A percentile compares a stretch with the other conserved stretches of the same genome.
These are phyloP conservation scores for Chrysina gloriosa DNA, from an alignment of 2,888 invertebrate genomes.

Conservation along the genomic window DNA sequence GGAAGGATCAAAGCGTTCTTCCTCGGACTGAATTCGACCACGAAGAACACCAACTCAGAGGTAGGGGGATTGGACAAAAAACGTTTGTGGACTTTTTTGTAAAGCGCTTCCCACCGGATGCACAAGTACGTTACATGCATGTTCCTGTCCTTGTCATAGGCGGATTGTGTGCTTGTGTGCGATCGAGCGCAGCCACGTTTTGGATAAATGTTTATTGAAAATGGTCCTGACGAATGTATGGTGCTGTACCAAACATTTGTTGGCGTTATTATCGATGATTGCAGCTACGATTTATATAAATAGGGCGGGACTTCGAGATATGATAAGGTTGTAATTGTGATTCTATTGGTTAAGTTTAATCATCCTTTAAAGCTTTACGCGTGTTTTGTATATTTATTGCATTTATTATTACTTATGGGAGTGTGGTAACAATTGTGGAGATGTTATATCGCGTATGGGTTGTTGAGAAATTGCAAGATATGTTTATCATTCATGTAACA, in stretches of 20 bases:
- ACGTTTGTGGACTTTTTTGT: slow-evolving; percentile 22
- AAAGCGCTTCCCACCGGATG: not conserved
- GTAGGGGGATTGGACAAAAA: slow-evolving; percentile 48
- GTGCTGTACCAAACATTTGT: slow-evolving; percentile 35
- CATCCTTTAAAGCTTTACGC: not conserved
- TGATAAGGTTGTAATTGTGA: not conserved
- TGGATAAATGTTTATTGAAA: slow-evolving; percentile 14
- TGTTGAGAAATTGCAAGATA: not conserved
- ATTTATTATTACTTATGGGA: not conserved
- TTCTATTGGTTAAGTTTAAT: not conserved
- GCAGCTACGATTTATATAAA: slow-evolving; percentile 39
- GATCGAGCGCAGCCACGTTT: not conserved
- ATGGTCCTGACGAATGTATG: slow-evolving; percentile 23
- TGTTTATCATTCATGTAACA: not conserved
- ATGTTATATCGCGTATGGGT: not conserved
- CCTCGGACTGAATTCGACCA: slow-evolving; percentile 63
- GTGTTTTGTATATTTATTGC: not conserved
- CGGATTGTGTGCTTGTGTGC: slow-evolving; percentile 27
- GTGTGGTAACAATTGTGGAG: too few relatives aligned
- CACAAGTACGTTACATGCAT: slow-evolving; percentile 23
- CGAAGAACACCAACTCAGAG: slow-evolving; percentile 60
- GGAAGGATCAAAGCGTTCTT: slow-evolving; percentile 74
- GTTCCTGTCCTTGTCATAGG: slow-evolving; percentile 34
- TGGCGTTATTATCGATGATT: slow-evolving; percentile 33
- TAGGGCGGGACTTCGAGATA: slow-evolving; percentile 12